Conservation (phyloP, 1,140 invertebrate genomes). For the Galleria mellonella region DNA sequence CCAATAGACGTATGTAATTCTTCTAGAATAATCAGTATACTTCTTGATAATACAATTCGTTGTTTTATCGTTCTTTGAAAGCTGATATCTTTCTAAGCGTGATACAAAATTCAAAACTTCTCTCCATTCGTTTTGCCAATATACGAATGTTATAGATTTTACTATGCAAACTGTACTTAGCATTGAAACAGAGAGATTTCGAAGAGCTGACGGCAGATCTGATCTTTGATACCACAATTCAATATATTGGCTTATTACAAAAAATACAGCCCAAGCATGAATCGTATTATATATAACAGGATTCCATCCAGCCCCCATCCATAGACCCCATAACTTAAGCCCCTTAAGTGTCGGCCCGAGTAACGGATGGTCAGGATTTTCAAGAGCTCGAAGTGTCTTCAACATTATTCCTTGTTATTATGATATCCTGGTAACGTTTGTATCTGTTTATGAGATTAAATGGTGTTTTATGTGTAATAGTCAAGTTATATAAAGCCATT, state of each 20-base stretch:
- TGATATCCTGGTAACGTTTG: too few species aligned
- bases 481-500: too few species aligned
- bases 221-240: conserved; percentile 47
- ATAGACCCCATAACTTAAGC: conserved; percentile 43
- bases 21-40: conserved; percentile 47
- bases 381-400: too few species aligned
- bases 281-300: conserved; percentile 26
- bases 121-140: conserved; percentile 44
- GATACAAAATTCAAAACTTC: conserved; percentile 39
- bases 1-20: conserved; percentile 52
- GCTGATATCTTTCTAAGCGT: conserved; percentile 31
- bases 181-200: conserved; percentile 52
- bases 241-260: conserved; percentile 48
- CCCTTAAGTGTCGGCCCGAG: conserved; percentile 44
- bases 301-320: conserved; percentile 26
- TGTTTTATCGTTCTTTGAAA: conserved; percentile 18
- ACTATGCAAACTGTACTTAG: conserved; percentile 46
- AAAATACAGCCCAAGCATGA: conserved; percentile 35
- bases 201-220: conserved; percentile 33
- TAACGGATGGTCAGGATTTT: conserved; percentile 21
- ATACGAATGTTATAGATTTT: conserved; percentile 44
- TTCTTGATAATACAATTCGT: conserved; percentile 23
- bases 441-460: too few species aligned
- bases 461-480: too few species aligned
- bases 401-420: too few species aligned